These are phyloP conservation scores for Diadumene lineata DNA, from an alignment of 92 coral and sea anemone genomes.

Conservation along the genomic window DNA sequence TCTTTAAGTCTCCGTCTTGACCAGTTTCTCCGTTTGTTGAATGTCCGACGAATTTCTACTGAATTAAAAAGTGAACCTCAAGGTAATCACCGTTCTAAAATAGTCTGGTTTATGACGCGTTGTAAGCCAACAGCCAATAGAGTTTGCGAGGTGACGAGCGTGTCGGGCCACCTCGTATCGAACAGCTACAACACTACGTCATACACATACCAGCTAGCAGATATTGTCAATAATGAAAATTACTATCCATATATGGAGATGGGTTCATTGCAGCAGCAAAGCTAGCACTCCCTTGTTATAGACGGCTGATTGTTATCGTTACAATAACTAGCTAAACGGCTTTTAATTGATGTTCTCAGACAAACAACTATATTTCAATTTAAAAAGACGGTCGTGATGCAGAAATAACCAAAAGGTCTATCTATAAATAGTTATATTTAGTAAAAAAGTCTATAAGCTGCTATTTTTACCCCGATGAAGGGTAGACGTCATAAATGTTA, in stretches of 20 bases:
- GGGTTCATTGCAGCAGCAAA: conserved; percentile 4
- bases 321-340: too few relatives aligned
- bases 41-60: conserved; percentile 12
- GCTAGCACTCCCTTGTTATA: too few relatives aligned
- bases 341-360: too few relatives aligned
- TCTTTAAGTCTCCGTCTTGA: conserved; percentile 1
- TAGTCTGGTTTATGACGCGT: conserved; percentile 13
- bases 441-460: too few relatives aligned
- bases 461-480: too few relatives aligned
- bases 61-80: background rate
- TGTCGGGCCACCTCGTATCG: background rate
- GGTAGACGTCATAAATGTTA: too few relatives aligned
- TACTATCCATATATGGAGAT: conserved; percentile 15
- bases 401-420: too few relatives aligned
- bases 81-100: background rate
- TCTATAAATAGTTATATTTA: too few relatives aligned
- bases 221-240: background rate
- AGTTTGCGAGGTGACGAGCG: background rate
- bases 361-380: too few relatives aligned
- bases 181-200: conserved; percentile 16
- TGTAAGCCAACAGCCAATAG: conserved; percentile 2
- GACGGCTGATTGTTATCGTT: too few relatives aligned
- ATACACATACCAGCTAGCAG: conserved; percentile 19
- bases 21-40: background rate
- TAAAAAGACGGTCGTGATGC: too few relatives aligned